Percentiles rank a stretch among this genome's conserved stretches.
phyloP scores from a whole-genome alignment of 1,140 invertebrate genomes.

The Habropoda laboriosa region DNA sequence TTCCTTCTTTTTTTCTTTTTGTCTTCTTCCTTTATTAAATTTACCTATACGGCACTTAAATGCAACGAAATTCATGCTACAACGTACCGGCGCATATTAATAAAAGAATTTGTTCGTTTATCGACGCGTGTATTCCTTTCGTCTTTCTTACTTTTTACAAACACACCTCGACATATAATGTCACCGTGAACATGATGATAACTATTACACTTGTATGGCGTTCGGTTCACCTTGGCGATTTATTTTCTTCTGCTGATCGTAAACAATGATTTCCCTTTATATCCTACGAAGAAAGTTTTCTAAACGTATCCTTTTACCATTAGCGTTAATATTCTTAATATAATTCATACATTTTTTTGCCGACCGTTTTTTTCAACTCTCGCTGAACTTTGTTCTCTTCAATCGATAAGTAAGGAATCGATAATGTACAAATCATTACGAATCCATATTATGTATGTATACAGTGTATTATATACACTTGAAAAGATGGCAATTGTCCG shows the following conservation, averaged over 20 bases:
- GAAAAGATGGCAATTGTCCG: background rate
- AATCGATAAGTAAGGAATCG: background rate
- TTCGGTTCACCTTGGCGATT: background rate
- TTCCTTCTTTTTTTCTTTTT: background rate
- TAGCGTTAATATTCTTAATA: background rate
- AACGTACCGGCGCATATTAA: slow-evolving; percentile 9
- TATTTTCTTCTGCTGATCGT: too few species aligned
- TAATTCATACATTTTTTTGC: background rate
- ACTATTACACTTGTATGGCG: background rate
- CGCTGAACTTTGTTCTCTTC: background rate
- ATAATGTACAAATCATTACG: background rate
- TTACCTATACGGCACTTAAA: slow-evolving; percentile 44
- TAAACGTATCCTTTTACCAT: background rate
- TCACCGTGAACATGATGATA: background rate
- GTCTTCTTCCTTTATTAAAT: slow-evolving; percentile 6
- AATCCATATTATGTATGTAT: too few species aligned
- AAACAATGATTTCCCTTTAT: background rate
- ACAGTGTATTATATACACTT: background rate
- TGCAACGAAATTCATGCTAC: slow-evolving; percentile 48
- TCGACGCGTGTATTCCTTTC: slow-evolving; percentile 26
- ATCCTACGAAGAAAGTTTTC: slow-evolving; percentile 6
- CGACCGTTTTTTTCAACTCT: background rate
- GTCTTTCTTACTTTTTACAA: background rate
- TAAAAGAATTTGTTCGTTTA: slow-evolving; percentile 50
- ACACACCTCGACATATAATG: too few species aligned